A percentile compares a stretch with the other conserved stretches of the same genome.
Evolutionary conservation across 2,113 vertebrate genomes (phyloP).

Genomic region (Poeciliopsis turrubarensis): DNA sequence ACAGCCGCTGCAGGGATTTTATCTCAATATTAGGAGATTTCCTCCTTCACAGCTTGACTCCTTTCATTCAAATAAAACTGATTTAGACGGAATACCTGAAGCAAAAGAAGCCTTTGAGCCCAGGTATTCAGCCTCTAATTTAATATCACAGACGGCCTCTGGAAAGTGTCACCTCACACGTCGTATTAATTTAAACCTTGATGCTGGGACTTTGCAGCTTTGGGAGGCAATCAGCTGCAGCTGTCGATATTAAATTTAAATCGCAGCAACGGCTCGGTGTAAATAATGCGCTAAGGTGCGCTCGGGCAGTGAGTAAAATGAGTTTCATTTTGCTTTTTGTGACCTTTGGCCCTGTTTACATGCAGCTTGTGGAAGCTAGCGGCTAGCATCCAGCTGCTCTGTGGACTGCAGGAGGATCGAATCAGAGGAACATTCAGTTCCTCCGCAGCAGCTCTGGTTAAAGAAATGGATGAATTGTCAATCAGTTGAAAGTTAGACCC

Average conservation of each 20-base stretch:
- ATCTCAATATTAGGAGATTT: slow-evolving; percentile 25
- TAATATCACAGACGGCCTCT: slow-evolving; percentile 40
- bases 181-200: slow-evolving; percentile 43
- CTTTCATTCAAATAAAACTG: slow-evolving; percentile 30
- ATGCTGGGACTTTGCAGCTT: slow-evolving; percentile 31
- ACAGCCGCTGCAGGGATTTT: slow-evolving; percentile 32
- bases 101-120: slow-evolving; percentile 25
- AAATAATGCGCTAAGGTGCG: slow-evolving; percentile 14
- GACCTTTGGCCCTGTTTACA: slow-evolving; percentile 13
- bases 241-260: slow-evolving; percentile 30
- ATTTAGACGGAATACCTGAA: slow-evolving; percentile 31
- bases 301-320: background rate
- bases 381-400: background rate
- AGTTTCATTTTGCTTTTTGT: slow-evolving; percentile 11
- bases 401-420: background rate
- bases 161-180: slow-evolving; percentile 40
- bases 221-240: slow-evolving; percentile 25
- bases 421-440: background rate
- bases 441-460: background rate
- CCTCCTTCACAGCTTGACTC: slow-evolving; percentile 40
- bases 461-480: background rate
- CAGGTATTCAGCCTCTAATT: slow-evolving; percentile 52
- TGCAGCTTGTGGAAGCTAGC: slow-evolving; percentile 7
- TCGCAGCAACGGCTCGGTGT: background rate
- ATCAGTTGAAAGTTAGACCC: slow-evolving; percentile 7